phyloP scores from a whole-genome alignment of 2,888 invertebrate genomes.

The Polyommatus icarus region DNA sequence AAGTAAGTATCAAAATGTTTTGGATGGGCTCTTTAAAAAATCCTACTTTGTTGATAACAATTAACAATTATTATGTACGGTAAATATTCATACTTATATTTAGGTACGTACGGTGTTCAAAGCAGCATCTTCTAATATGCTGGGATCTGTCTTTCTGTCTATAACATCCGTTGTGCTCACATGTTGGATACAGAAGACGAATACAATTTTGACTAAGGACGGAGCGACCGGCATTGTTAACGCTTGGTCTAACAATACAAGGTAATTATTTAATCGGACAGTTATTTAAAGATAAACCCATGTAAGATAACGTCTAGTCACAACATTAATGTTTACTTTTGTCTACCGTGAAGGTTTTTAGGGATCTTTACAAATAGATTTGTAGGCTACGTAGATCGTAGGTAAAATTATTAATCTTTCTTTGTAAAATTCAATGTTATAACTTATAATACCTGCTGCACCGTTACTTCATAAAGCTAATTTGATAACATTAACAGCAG shows the following conservation, averaged over 20 bases:
- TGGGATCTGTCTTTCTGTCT: slow-evolving; percentile 36
- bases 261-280: slow-evolving; percentile 12
- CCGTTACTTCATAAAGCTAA: too few relatives aligned
- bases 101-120: slow-evolving; percentile 64
- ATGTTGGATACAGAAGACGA: slow-evolving; percentile 24
- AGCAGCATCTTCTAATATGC: slow-evolving; percentile 61
- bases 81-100: too few relatives aligned
- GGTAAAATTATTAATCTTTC: too few relatives aligned
- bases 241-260: slow-evolving; percentile 20
- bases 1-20: too few relatives aligned
- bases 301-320: slow-evolving; percentile 13
- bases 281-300: slow-evolving; percentile 27
- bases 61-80: too few relatives aligned
- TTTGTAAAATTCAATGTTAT: too few relatives aligned
- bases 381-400: not conserved
- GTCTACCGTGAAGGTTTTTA: slow-evolving; percentile 5
- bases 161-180: not conserved
- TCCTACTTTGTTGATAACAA: too few relatives aligned
- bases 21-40: too few relatives aligned
- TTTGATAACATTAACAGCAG: too few relatives aligned
- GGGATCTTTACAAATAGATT: not conserved
- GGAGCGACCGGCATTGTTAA: slow-evolving; percentile 31
- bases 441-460: too few relatives aligned
- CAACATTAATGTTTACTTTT: not conserved
- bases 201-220: slow-evolving; percentile 32